Conservation (phyloP, 2,888 invertebrate species). For the Pyrgus malvae region DNA sequence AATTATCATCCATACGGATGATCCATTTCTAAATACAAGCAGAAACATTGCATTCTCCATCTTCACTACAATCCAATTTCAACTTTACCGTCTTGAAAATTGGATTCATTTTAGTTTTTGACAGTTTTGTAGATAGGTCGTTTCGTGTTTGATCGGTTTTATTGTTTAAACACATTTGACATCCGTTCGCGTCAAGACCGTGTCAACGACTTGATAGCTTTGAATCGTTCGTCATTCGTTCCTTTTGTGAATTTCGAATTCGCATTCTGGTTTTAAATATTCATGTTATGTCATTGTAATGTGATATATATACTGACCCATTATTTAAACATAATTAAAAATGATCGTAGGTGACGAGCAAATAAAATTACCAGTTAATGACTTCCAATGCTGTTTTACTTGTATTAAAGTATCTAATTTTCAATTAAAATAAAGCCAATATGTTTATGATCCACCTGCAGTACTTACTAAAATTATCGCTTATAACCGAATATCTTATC, state of each 20-base stretch:
- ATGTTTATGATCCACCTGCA: no score
- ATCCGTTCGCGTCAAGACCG: constrained; percentile 24
- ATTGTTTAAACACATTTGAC: constrained; percentile 27
- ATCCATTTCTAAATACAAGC: constrained; percentile 14
- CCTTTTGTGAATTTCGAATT: constrained; percentile 18
- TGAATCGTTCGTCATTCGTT: constrained; percentile 17
- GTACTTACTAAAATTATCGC: background rate
- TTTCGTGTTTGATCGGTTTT: background rate
- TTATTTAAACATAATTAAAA: no score
- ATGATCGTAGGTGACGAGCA: no score
- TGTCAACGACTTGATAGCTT: constrained; percentile 25
- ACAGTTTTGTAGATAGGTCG: background rate
- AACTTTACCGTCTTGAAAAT: background rate
- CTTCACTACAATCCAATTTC: background rate
- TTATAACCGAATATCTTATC: background rate
- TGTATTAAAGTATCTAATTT: no score
- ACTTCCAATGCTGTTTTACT: no score
- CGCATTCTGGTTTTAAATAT: background rate
- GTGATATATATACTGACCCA: no score
- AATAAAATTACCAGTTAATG: no score
- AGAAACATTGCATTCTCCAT: background rate
- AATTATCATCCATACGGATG: constrained; percentile 24
- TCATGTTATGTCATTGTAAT: no score
- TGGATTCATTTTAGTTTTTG: background rate
- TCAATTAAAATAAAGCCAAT: no score